Percentiles rank a stretch among this genome's conserved stretches.
Conservation (phyloP, 2,888 invertebrate species). For the Hyposoter didymator region DNA sequence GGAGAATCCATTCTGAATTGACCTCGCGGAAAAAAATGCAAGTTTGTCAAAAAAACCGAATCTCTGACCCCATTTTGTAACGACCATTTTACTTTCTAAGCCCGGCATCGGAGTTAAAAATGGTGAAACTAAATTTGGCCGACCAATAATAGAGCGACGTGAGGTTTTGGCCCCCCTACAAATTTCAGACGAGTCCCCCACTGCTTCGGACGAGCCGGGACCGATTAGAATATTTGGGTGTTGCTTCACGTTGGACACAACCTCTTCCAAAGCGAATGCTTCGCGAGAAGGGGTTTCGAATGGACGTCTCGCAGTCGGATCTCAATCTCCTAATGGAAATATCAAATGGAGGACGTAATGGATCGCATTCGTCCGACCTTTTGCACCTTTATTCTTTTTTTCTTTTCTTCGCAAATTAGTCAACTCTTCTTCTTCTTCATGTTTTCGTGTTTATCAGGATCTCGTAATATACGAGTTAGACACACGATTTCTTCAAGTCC, state of each 20-base stretch:
- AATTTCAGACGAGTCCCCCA: slow-evolving; percentile 29
- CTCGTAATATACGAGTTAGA: slow-evolving; percentile 28
- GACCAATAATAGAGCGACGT: slow-evolving; percentile 45
- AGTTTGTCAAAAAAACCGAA: background rate
- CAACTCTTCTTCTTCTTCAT: background rate
- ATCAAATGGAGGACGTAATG: slow-evolving; percentile 2
- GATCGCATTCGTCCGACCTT: background rate
- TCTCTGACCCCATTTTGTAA: background rate
- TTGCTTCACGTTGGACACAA: slow-evolving; percentile 52
- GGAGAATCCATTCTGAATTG: background rate
- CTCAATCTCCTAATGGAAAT: slow-evolving; percentile 17
- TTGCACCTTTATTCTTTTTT: background rate
- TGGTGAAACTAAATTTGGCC: slow-evolving; percentile 56
- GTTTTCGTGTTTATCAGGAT: background rate
- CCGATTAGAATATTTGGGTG: slow-evolving; percentile 69
- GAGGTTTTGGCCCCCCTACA: slow-evolving; percentile 32
- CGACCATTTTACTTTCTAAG: slow-evolving; percentile 58
- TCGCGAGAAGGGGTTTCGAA: slow-evolving; percentile 27
- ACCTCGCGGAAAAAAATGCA: background rate
- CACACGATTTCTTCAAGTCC: slow-evolving; percentile 64
- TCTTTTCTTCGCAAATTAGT: background rate
- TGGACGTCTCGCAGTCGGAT: slow-evolving; percentile 9
- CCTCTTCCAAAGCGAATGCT: slow-evolving; percentile 33
- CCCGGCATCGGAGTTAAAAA: slow-evolving; percentile 36
- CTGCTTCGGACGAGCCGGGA: slow-evolving; percentile 23